Evolutionary conservation across 2,113 vertebrate genomes (phyloP), one percentile per base, ranked within the genome.

Genomic region (Gasterosteus nipponicus): DNA sequence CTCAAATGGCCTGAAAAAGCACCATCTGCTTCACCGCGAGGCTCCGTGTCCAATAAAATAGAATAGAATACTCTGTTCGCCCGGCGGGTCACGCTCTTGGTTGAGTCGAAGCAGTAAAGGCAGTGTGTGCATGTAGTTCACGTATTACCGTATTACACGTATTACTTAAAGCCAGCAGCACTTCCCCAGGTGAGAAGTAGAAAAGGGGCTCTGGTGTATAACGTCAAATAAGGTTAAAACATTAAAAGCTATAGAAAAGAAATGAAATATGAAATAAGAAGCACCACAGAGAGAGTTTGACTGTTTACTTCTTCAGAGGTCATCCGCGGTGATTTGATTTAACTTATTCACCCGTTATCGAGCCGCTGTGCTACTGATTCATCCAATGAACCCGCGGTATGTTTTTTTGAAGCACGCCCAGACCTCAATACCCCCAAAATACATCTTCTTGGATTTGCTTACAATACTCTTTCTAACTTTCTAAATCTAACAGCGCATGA

Each of bases 401-500:
- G 72, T 77, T 87, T 41, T 86, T 81, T 56, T 72, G 71, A 60
- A 75, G 66, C 57, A 58, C 78, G 53, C 59, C 54, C 85, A 75
- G 64, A 82, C 69, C 82, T 73, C 35, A 84, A 84, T 78, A 85
- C 61, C 84, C 78, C 68, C 65, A 86, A 87, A 83, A 87, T 82
- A 86, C 77, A 87, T 87, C 83, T 83, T 80, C 79, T 69, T 65
- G 84, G 59, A 82, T 71, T 56, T 56, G 73, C 71, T 84, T 76
- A 68, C 66, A 46, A 81, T 83, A 39, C 80, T 82, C 71, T 87
- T 87, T n/a, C n/a, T n/a, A n/a, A n/a, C n/a, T n/a, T n/a, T n/a
- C n/a, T 85, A 82, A 83, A 75, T 87, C 83, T 84, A 91, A 86
- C 81, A 69, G 87, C 41, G 87, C 85, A 89, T 91, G 89, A 91